Conservation (phyloP, 2,113 vertebrate species). For the Forbesichthys agassizii region DNA sequence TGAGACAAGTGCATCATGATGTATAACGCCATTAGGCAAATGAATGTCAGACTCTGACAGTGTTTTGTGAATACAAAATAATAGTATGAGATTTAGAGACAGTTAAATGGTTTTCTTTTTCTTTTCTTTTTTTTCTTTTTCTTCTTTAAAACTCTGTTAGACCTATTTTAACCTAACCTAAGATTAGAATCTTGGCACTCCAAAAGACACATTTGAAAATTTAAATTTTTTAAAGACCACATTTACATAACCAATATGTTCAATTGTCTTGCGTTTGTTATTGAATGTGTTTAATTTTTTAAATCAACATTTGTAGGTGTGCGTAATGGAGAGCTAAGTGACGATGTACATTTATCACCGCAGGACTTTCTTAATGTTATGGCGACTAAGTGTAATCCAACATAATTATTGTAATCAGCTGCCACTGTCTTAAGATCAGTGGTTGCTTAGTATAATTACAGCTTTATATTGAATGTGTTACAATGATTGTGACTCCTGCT, state of each 20-base stretch:
- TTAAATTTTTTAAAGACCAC: no score
- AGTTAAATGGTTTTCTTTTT: constrained; percentile 47
- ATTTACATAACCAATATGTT: no score
- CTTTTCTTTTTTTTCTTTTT: no score
- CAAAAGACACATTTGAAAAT: no score
- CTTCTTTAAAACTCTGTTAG: constrained; percentile 7
- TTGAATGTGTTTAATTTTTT: no score
- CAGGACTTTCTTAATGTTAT: constrained; percentile 32
- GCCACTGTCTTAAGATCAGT: constrained; percentile 55
- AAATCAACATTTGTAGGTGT: no score
- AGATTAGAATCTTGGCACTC: no score
- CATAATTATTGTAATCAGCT: constrained; percentile 66
- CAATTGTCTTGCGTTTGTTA: no score
- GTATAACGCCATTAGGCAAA: constrained; percentile 67
- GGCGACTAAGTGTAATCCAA: constrained; percentile 60
- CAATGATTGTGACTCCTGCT: constrained; percentile 28
- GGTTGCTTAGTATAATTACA: constrained; percentile 60
- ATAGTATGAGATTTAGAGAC: constrained; percentile 39
- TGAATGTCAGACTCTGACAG: constrained; percentile 64
- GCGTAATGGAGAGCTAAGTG: no score
- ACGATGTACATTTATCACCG: no score
- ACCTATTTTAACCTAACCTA: no score
- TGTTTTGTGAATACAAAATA: constrained; percentile 60
- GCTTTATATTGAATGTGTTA: constrained; percentile 31
- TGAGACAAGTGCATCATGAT: constrained; percentile 49